Evolutionary conservation across 2,797 vertebrate species (phyloP).

Genomic region (Labeo calbasu): DNA sequence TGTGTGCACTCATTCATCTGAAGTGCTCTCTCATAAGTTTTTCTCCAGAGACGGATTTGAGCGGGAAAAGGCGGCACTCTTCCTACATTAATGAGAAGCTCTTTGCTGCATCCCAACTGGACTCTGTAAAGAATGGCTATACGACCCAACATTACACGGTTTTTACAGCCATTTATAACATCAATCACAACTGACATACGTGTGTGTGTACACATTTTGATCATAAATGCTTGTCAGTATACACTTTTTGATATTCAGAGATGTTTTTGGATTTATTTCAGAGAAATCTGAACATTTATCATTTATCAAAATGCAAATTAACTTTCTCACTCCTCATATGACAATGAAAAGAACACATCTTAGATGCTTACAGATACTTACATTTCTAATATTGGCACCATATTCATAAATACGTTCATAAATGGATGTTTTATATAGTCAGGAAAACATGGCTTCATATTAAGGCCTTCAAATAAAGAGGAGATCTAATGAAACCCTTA

Average conservation of each 20-base stretch:
- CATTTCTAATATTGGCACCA: not conserved
- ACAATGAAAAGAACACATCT: not conserved
- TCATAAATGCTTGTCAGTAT: not conserved
- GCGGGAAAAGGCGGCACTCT: slow-evolving; percentile 61
- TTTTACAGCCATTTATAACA: slow-evolving; percentile 50
- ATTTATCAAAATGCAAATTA: not conserved
- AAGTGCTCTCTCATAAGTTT: slow-evolving; percentile 66
- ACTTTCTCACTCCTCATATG: no score
- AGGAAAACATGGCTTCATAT: not conserved
- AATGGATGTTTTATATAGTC: not conserved
- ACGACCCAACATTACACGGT: slow-evolving; percentile 17
- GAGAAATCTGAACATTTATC: not conserved
- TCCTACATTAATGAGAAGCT: slow-evolving; percentile 62
- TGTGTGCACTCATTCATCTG: slow-evolving; percentile 65
- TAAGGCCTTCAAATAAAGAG: not conserved
- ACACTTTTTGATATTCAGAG: not conserved
- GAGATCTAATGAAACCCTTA: not conserved
- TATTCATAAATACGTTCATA: not conserved
- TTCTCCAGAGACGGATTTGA: slow-evolving; percentile 53
- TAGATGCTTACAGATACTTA: not conserved
- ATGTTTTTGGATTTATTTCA: not conserved
- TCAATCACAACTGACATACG: slow-evolving; percentile 28
- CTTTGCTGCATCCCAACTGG: slow-evolving; percentile 44
- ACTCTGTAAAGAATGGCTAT: slow-evolving; percentile 41
- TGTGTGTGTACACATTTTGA: not conserved